These are phyloP conservation scores for Anaspis maculata DNA, from an alignment of 2,888 invertebrate species.

Conservation along the genomic window DNA sequence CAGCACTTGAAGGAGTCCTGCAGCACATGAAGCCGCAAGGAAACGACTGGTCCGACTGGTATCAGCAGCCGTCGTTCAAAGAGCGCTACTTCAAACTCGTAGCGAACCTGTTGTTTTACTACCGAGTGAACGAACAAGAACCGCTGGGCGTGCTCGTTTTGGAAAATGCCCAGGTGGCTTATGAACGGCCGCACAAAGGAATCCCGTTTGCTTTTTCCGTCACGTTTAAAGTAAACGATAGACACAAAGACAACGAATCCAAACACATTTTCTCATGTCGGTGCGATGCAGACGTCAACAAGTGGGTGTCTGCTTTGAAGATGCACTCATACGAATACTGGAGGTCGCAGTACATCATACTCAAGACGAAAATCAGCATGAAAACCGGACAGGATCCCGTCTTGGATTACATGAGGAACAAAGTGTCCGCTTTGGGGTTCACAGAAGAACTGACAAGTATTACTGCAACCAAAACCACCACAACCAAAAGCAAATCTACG, in stretches of 20 bases:
- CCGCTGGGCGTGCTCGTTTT: slow-evolving; percentile 67
- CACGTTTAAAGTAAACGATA: slow-evolving; percentile 52
- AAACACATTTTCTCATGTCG: slow-evolving; percentile 64
- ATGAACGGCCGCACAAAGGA: slow-evolving; percentile 55
- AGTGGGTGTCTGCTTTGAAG: slow-evolving; percentile 61
- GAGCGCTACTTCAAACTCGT: slow-evolving; percentile 70
- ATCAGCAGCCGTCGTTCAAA: slow-evolving; percentile 49
- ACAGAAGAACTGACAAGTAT: slow-evolving; percentile 7
- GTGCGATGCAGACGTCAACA: slow-evolving; percentile 60
- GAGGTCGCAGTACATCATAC: slow-evolving; percentile 52
- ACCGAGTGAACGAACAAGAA: slow-evolving; percentile 57
- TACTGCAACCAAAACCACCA: slow-evolving; percentile 16
- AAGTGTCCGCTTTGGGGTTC: too few species aligned
- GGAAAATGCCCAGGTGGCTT: slow-evolving; percentile 63
- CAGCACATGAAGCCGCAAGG: slow-evolving; percentile 60
- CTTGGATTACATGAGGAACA: slow-evolving; percentile 33
- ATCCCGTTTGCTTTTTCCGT: slow-evolving; percentile 70
- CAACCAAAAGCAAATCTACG: slow-evolving; percentile 29
- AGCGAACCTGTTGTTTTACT: slow-evolving; percentile 69
- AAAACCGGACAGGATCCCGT: slow-evolving; percentile 56
- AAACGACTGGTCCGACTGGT: slow-evolving; percentile 45
- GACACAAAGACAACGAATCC: slow-evolving; percentile 42
- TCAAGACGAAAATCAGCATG: slow-evolving; percentile 58
- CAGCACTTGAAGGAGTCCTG: slow-evolving; percentile 61
- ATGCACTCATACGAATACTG: slow-evolving; percentile 66